phyloP scores from a whole-genome alignment of 2,113 vertebrate genomes.

The Ictalurus furcatus region DNA sequence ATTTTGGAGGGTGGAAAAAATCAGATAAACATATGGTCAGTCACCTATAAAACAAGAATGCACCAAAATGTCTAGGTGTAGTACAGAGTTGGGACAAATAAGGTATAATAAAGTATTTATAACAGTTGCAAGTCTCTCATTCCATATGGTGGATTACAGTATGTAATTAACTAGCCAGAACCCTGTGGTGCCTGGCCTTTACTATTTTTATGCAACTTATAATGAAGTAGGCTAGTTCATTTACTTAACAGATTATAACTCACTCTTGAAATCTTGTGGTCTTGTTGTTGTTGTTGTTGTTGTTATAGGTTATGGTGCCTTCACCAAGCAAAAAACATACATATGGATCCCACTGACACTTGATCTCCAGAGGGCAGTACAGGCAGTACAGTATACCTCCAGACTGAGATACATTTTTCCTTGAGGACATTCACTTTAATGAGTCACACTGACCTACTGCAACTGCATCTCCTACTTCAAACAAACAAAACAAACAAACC shows the following conservation, averaged over 20 bases:
- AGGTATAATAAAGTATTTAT: neutral
- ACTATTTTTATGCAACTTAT: neutral
- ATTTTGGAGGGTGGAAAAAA: neutral
- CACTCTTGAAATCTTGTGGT: neutral
- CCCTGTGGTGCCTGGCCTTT: neutral
- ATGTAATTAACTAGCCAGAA: neutral
- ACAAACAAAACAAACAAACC: neutral
- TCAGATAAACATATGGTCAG: neutral
- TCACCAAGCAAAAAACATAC: neutral
- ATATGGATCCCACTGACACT: neutral
- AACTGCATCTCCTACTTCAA: neutral
- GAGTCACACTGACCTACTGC: neutral
- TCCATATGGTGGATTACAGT: neutral
- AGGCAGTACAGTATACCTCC: neutral
- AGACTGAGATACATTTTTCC: neutral
- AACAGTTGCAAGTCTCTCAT: neutral
- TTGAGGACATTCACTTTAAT: neutral
- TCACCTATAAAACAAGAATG: neutral
- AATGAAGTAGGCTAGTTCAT: neutral
- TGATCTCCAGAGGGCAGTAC: neutral
- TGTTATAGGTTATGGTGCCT: neutral
- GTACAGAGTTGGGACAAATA: neutral
- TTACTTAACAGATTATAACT: neutral
- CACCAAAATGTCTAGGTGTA: neutral
- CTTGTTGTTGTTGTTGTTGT: neutral